A percentile compares a stretch with the other conserved stretches of the same genome.
phyloP scores from a whole-genome alignment of 1,140 invertebrate species.

The Trinorchestia longiramus region DNA sequence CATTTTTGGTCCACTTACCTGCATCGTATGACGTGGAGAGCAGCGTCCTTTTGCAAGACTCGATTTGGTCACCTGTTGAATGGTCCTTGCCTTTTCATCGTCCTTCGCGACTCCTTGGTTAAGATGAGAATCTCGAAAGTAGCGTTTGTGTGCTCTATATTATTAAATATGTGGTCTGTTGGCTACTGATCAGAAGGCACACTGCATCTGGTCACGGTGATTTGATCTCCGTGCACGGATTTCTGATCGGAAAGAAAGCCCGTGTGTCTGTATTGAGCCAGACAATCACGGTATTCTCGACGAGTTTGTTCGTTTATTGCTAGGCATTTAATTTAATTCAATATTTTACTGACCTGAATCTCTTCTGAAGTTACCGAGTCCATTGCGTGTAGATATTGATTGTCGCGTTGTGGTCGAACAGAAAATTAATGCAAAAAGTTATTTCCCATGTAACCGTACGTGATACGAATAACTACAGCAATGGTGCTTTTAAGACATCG shows the following conservation, averaged over 20 bases:
- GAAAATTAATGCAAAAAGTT: not conserved
- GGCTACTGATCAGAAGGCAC: not conserved
- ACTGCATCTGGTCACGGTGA: constrained; percentile 73
- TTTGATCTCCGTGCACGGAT: not conserved
- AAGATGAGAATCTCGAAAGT: not conserved
- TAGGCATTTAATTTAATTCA: not conserved
- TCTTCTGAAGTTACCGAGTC: not conserved
- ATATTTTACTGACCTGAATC: not conserved
- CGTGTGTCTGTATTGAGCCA: not conserved
- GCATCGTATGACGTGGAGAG: not conserved
- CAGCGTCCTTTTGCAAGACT: not conserved
- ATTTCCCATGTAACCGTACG: not conserved
- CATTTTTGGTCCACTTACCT: not conserved
- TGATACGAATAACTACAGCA: too few relatives aligned
- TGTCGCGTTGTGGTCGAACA: not conserved
- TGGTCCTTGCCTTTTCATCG: not conserved
- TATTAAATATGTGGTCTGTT: not conserved
- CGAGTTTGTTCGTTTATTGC: not conserved
- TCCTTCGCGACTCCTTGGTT: not conserved
- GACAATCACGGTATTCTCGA: not conserved
- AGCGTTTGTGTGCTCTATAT: not conserved
- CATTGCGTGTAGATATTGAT: not conserved
- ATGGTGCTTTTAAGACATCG: too few relatives aligned
- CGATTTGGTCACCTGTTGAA: not conserved
- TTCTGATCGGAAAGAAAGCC: not conserved